Evolutionary conservation across 2,113 vertebrate genomes (phyloP), one percentile per base, ranked within the genome.

Genomic region (Leuciscus idus): DNA sequence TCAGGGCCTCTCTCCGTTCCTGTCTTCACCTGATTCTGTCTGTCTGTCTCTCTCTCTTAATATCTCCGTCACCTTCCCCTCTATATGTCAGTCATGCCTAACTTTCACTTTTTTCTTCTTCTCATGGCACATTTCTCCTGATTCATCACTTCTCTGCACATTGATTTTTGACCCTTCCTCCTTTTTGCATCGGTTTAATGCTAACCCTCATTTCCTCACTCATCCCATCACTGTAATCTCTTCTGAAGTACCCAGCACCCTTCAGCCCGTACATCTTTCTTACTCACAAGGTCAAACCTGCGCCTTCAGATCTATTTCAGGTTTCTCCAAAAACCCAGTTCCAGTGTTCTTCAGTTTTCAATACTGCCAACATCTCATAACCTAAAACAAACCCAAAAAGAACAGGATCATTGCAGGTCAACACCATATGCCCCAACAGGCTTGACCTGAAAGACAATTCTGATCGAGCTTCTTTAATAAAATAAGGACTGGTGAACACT

Each of bases 161-260:
- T 59, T 55, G 10, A 26, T 21, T 46, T 57, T 61, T 62, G 33
- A 61, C 36, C 26, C 28, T 61, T 4, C 73, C 23, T 75, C 30
- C 68, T 73, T 74, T 33, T 43, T 4, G 43, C 70, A 43, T 68
- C 23, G 15, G 21, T 75, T 72, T 55, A 55, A 50, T 5, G 17
- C 75, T 55, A 52, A 77, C 26, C 75, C 75, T 52, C 15, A 50
- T 64, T 57, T 61, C 62, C 30, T 52, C 30, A 62, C 78, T 80
- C 36, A 59, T n/a, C 61, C 57, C 57, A 80, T 80, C 78, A 62
- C 21, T 61, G 9, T 57, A 61, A 80, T 62, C 78, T 80, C 33
- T 80, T 62, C 6, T 0, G 3, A 39, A 39, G 78, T 17, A 26
- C 55, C 55, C 21, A 17, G 26, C 6, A 62, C 62, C 36, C 33